Conservation (phyloP, 2,113 vertebrate genomes). For the Nestor notabilis region DNA sequence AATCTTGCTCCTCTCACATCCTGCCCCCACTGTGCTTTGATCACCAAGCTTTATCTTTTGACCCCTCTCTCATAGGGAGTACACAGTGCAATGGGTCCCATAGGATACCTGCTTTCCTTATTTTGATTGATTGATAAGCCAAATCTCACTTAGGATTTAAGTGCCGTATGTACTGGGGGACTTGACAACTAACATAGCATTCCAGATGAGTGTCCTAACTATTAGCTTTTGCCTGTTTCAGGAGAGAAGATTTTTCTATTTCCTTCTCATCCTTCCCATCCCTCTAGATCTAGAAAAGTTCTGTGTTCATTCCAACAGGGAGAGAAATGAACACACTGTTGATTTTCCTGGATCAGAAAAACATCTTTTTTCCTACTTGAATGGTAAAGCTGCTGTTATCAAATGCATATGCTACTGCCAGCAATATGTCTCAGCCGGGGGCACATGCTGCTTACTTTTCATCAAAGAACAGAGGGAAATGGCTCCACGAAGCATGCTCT, state of each 20-base stretch:
- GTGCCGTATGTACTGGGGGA: too few species aligned
- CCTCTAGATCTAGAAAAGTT: background rate
- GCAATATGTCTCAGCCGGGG: constrained; percentile 8
- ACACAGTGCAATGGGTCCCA: background rate
- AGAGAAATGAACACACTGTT: background rate
- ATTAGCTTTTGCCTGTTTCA: background rate
- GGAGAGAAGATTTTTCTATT: background rate
- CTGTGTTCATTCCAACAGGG: background rate
- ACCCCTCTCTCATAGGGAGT: background rate
- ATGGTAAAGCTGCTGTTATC: background rate
- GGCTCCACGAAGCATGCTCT: background rate
- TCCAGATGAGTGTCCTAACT: background rate
- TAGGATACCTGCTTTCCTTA: background rate
- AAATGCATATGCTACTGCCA: background rate
- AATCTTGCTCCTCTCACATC: background rate
- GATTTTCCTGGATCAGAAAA: background rate
- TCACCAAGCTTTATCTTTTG: background rate
- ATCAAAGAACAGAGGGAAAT: constrained; percentile 32
- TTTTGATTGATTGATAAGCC: background rate
- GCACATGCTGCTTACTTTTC: constrained; percentile 1
- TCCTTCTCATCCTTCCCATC: background rate
- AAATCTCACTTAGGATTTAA: background rate
- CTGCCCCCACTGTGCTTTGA: background rate
- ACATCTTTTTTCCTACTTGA: background rate
- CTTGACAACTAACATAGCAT: background rate